Base-by-base conservation (phyloP, 1,140 invertebrate genomes). In the Pachypsylla venusta region DNA sequence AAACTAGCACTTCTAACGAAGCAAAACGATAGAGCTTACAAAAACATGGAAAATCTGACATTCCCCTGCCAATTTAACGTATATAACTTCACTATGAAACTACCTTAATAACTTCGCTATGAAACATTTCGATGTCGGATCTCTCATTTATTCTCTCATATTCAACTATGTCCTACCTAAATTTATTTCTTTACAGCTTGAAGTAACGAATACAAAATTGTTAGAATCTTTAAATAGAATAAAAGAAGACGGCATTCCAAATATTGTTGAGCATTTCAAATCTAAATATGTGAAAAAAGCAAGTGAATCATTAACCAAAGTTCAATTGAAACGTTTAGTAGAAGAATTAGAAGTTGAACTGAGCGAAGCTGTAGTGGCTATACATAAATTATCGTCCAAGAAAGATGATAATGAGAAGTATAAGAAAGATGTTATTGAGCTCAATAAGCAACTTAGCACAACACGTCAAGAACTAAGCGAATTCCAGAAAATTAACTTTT, bases 321-420 rank as follows among this genome's bases (percentile, higher is more conserved):
- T 80, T 40, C 80, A 86, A 71, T 69, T 89, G 57, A 84, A 84
- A 64, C 84, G 79, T 64, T 83, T 86, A 79, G 79, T 88, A 1
- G 81, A 85, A 55, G 85, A 88, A 42, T 74, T 87, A 63, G 85
- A 87, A 70, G 81, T 76, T 67, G 85, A 89, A 76, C 82, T 88
- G 64, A 78, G 83, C 84, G 75, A 59, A 39, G 16, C 30, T 35
- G n/a, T 35, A 10, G 30, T 35, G 7, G n/a, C 30, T 7, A 35
- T 35, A n/a, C 7, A 35, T n/a, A 35, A 35, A 35, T n/a, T 35
- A 35, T 7, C n/a, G 30, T 35, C 30, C 30, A 35, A 35, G 30
- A 53, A 24, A 53, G 48, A 53, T 53, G 10, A 16, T 5, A 61
- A 28, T 26, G 56, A 42, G n/a, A 56, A 58, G 14, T 39, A 61